Evolutionary conservation across 2,797 vertebrate species (phyloP).

Genomic region (Gadopsis marmoratus): DNA sequence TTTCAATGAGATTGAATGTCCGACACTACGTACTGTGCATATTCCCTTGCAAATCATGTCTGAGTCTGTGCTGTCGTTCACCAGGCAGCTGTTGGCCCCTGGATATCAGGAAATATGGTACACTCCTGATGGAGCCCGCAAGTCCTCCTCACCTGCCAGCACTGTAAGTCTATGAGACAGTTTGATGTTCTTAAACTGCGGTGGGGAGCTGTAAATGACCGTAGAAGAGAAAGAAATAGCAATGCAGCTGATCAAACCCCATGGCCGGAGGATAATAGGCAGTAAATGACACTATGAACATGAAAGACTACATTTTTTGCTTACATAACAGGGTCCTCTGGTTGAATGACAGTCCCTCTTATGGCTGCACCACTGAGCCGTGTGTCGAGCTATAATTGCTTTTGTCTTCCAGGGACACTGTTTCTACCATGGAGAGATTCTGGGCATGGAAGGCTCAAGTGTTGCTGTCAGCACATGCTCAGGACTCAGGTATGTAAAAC

Average conservation of each 20-base stretch:
- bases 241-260: not conserved
- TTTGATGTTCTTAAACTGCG: constrained; percentile 40
- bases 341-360: not conserved
- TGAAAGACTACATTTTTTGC: not conserved
- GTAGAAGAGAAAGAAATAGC: not conserved
- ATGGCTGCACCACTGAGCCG: not conserved
- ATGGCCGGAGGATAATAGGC: not conserved
- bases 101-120: constrained; percentile 94
- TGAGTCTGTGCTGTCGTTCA: constrained; percentile 39
- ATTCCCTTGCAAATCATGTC: constrained; percentile 23
- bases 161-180: constrained; percentile 83
- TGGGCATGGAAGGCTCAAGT: constrained; percentile 85
- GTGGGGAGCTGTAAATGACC: constrained; percentile 15
- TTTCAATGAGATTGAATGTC: constrained; percentile 20
- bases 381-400: constrained; percentile 27
- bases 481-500: constrained; percentile 90
- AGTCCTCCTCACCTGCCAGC: constrained; percentile 78
- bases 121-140: constrained; percentile 82
- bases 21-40: not conserved
- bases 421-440: constrained; percentile 93
- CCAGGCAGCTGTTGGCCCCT: constrained; percentile 91
- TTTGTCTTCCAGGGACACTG: constrained; percentile 90
- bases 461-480: constrained; percentile 91
- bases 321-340: not conserved
- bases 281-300: not conserved